Percentiles rank a stretch among this genome's conserved stretches.
Conservation (phyloP, 2,797 vertebrate species). For the Sandelia bainsii region DNA sequence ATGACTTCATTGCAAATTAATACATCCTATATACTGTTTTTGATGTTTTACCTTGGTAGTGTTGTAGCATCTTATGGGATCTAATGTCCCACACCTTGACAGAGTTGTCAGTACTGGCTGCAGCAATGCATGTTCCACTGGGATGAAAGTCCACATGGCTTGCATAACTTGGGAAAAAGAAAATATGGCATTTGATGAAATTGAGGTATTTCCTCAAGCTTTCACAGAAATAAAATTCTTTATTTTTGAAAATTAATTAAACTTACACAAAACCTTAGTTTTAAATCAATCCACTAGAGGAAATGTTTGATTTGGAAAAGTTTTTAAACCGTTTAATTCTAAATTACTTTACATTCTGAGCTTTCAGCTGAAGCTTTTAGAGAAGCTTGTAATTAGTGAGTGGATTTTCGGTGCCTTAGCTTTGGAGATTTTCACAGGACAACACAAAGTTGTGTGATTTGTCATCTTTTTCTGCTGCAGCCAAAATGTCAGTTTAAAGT, state of each 20-base stretch:
- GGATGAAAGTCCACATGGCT: constrained; percentile 94
- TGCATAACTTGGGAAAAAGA: constrained; percentile 85
- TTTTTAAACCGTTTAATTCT: not conserved
- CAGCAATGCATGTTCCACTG: constrained; percentile 92
- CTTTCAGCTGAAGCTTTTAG: constrained; percentile 6
- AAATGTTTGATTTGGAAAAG: not conserved
- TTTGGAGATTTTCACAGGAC: not conserved
- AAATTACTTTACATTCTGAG: not conserved
- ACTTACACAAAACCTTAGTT: not conserved
- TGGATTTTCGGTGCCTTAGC: not conserved
- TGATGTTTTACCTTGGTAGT: constrained; percentile 90
- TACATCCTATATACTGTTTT: not conserved
- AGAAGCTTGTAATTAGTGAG: not conserved
- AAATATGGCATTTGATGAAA: not conserved
- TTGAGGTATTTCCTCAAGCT: not conserved
- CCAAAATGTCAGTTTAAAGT: not conserved
- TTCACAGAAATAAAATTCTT: not conserved
- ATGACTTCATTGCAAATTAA: not conserved
- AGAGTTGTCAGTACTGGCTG: constrained; percentile 90
- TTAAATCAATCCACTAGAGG: not conserved
- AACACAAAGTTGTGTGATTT: not conserved
- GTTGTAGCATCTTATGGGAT: constrained; percentile 93
- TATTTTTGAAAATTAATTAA: not conserved
- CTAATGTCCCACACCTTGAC: constrained; percentile 97
- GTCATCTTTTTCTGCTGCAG: not conserved